phyloP scores from a whole-genome alignment of 2,888 invertebrate species.

The Tubulanus polymorphus region DNA sequence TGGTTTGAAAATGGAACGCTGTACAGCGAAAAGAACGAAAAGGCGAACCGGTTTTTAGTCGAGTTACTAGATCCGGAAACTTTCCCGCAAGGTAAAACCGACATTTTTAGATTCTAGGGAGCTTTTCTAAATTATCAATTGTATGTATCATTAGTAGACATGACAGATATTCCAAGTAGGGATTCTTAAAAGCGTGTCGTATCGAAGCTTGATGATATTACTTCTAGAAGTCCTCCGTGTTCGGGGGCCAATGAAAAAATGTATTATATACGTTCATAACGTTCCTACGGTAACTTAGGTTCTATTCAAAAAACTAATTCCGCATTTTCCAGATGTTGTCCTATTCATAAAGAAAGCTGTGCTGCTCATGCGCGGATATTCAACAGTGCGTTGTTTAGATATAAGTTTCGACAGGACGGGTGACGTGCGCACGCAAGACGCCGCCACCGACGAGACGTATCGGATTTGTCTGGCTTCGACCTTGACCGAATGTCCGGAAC shows the following conservation, averaged over 20 bases:
- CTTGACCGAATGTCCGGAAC: not conserved
- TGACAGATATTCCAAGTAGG: not conserved
- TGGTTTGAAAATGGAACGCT: slow-evolving; percentile 39
- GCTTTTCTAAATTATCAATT: too few relatives aligned
- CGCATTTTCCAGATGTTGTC: slow-evolving; percentile 31
- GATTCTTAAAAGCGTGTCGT: not conserved
- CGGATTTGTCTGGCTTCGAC: not conserved
- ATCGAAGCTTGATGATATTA: not conserved
- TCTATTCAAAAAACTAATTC: not conserved
- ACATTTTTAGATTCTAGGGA: not conserved
- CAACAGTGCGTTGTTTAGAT: slow-evolving; percentile 32
- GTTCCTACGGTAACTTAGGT: too few relatives aligned
- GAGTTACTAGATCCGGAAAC: slow-evolving; percentile 36
- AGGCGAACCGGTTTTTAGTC: slow-evolving; percentile 39
- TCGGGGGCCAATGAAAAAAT: too few relatives aligned
- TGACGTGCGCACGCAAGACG: slow-evolving; percentile 21
- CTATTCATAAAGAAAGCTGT: slow-evolving; percentile 40
- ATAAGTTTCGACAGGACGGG: slow-evolving; percentile 33
- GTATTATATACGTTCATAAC: too few relatives aligned
- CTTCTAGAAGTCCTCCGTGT: not conserved
- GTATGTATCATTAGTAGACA: too few relatives aligned
- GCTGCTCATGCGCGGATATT: slow-evolving; percentile 31
- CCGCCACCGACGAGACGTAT: not conserved
- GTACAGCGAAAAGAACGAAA: slow-evolving; percentile 33
- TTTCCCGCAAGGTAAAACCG: slow-evolving; percentile 36